Evolutionary conservation across 2,797 vertebrate species (phyloP), one percentile per base, ranked within the genome.

Genomic region (Phoebastria nigripes): DNA sequence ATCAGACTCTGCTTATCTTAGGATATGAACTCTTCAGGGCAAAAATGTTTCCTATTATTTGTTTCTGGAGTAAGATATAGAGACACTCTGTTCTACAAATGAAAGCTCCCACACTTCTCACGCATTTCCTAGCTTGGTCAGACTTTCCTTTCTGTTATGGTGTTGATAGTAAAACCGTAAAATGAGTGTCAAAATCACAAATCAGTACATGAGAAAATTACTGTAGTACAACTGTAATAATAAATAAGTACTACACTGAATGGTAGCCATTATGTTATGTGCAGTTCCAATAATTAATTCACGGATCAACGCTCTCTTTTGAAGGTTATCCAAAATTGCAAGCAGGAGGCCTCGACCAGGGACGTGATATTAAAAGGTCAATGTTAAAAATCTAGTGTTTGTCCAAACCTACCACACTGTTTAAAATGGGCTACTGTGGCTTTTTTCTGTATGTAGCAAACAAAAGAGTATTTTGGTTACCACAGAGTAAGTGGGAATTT

Each of bases 281-380:
- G 44, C 37, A 18, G 17, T 70, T 76, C 67, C 51, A 90, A 42
- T 79, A 58, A 92, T 62, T 87, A 93, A 55, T 67, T 93, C 35
- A 87, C 24, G 41, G 67, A 78, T 93, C 79, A 93, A 26, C 71
- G 74, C 33, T 81, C 63, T 70, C 51, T 56, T 89, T 83, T 85
- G 91, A 89, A 93, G 63, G 47, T 77, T 84, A 92, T 77, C 70
- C 41, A 96, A 94, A 93, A 91, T 3, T 51, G 41, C 47, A 92
- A 74, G 63, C 69, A 86, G 91, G 26, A 92, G 21, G 56, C 39
- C 54, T 81, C 15, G 2, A 54, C 14, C 49, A 61, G 11, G 31
- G 9, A 93, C 29, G 26, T 46, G 28, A 63, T 41, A 85, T 11
- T 49, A 61, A 90, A 91, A 95, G 44, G 39, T 84, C 58, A 55